Evolutionary conservation across 2,888 invertebrate genomes (phyloP).

Genomic region (Litoditis marina): DNA sequence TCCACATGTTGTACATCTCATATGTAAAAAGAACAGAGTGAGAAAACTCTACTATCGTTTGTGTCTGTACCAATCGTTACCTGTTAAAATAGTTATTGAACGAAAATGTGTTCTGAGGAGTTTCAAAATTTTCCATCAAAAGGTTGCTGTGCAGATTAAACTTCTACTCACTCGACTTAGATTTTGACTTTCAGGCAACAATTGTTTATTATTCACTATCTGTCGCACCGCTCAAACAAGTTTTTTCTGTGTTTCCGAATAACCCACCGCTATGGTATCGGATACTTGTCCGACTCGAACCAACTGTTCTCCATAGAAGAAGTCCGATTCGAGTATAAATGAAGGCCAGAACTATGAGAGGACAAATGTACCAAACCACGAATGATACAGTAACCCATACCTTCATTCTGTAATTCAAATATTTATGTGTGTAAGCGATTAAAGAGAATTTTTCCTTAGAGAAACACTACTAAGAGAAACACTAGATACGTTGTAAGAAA

Average conservation of each 20-base stretch:
- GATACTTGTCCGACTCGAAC: conserved; percentile 24
- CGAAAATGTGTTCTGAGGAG: no score
- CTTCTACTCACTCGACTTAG: no score
- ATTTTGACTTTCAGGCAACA: neutral
- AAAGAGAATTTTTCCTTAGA: neutral
- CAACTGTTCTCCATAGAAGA: conserved; percentile 71
- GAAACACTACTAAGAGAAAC: no score
- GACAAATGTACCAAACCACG: conserved; percentile 77
- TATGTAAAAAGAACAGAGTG: no score
- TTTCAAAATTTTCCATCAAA: no score
- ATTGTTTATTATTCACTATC: neutral
- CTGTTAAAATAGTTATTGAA: no score
- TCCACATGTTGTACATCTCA: no score
- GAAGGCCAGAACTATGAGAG: conserved; percentile 75
- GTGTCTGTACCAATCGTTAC: no score
- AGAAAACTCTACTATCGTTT: no score
- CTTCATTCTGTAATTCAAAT: conserved; percentile 7
- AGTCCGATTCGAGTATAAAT: conserved; percentile 81
- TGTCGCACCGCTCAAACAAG: neutral
- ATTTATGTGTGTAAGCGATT: neutral
- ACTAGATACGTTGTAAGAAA: no score
- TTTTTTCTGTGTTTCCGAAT: neutral
- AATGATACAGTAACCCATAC: conserved; percentile 70
- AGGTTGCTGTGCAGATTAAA: no score
- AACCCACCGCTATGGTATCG: conserved; percentile 26